Percentiles rank a stretch among this genome's conserved stretches.
Evolutionary conservation across 92 coral and sea anemone species (phyloP).

Genomic region (Virgularia gustaviana): DNA sequence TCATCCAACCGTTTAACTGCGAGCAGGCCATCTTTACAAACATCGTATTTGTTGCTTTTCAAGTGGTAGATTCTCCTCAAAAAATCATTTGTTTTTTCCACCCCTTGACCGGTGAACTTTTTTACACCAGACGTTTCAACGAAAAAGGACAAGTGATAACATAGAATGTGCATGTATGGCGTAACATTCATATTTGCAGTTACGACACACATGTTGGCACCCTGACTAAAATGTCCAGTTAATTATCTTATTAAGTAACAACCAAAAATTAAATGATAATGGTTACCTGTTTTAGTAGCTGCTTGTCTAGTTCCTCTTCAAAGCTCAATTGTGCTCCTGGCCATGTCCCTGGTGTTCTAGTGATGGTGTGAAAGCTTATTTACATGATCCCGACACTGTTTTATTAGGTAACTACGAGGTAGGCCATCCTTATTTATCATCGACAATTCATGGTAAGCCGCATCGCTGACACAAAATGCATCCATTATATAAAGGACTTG

Average conservation of each 20-base stretch:
- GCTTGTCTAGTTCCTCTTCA: constrained; percentile 34
- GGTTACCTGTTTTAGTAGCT: constrained; percentile 35
- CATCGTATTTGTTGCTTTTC: constrained; percentile 4
- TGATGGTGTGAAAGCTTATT: constrained; percentile 18
- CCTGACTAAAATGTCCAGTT: too few species aligned
- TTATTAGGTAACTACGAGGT: constrained; percentile 36
- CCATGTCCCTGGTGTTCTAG: constrained; percentile 47
- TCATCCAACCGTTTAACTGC: constrained; percentile 1
- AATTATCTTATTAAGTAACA: too few species aligned
- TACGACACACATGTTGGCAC: too few species aligned
- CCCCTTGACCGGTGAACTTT: not conserved
- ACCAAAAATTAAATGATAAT: too few species aligned
- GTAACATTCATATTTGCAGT: too few species aligned
- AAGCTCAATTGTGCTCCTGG: constrained; percentile 57
- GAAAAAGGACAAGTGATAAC: too few species aligned
- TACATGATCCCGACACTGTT: constrained; percentile 38
- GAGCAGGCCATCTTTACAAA: not conserved
- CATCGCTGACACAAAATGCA: constrained; percentile 49
- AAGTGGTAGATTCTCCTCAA: not conserved
- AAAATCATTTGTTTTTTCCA: not conserved
- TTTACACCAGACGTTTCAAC: not conserved
- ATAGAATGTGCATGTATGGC: too few species aligned
- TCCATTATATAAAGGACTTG: constrained; percentile 41
- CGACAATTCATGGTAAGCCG: constrained; percentile 46
- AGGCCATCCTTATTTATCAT: constrained; percentile 10